Conservation (phyloP, 2,113 vertebrate genomes). For the Cololabis saira region DNA sequence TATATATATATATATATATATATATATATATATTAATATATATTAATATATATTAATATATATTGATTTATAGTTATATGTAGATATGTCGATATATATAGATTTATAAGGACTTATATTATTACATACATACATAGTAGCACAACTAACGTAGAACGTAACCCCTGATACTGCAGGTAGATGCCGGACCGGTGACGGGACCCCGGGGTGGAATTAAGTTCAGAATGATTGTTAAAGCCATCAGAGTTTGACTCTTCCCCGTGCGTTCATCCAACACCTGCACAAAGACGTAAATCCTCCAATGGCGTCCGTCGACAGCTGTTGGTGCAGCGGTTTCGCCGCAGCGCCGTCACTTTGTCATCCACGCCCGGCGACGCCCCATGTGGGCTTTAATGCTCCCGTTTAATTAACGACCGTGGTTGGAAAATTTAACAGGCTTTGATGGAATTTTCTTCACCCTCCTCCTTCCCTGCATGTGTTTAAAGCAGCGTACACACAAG, state of each 20-base stretch:
- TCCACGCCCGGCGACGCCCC: slow-evolving; percentile 14
- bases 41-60: too few species aligned
- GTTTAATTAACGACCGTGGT: slow-evolving; percentile 38
- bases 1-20: too few species aligned
- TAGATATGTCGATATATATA: too few species aligned
- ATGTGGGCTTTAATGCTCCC: slow-evolving; percentile 9
- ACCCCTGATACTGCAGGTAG: too few species aligned
- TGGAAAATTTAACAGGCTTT: neutral
- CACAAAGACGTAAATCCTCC: slow-evolving; percentile 39
- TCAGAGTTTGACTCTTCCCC: slow-evolving; percentile 36
- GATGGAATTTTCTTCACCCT: slow-evolving; percentile 18
- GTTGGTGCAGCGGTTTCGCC: slow-evolving; percentile 41
- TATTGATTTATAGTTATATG: too few species aligned
- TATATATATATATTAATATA: too few species aligned
- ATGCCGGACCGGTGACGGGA: too few species aligned
- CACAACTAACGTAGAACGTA: too few species aligned
- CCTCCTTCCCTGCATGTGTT: neutral
- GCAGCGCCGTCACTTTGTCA: slow-evolving; percentile 13
- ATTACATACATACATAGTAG: too few species aligned
- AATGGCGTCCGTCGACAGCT: slow-evolving; percentile 23
- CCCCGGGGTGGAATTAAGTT: too few species aligned
- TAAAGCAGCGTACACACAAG: too few species aligned
- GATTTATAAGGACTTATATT: too few species aligned
- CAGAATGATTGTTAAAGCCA: neutral
- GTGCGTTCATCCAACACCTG: slow-evolving; percentile 36